Conservation (phyloP, 2,113 vertebrate genomes). For the Leucoraja erinaceus region DNA sequence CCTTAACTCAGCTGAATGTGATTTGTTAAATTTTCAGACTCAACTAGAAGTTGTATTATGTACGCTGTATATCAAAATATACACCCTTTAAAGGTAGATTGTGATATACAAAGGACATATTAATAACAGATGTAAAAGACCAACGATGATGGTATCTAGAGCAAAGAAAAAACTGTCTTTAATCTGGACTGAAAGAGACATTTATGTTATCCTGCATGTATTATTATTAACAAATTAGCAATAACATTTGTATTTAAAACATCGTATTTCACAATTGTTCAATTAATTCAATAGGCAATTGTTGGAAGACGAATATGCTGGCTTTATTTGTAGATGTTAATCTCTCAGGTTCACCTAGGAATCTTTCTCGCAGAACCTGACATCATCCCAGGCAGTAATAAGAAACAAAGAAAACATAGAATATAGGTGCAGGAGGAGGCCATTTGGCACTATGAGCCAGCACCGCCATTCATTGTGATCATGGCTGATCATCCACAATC, state of each 20-base stretch:
- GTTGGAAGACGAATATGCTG: neutral
- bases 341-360: neutral
- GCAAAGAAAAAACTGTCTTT: no score
- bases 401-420: no score
- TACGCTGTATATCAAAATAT: no score
- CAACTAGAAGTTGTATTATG: neutral
- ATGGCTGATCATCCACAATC: no score
- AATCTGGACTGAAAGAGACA: no score
- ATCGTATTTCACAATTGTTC: neutral
- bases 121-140: no score
- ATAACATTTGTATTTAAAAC: neutral
- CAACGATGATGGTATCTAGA: no score
- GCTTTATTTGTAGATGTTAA: neutral
- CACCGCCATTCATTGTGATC: no score
- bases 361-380: neutral
- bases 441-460: no score
- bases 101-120: neutral
- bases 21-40: neutral
- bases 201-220: no score
- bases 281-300: neutral
- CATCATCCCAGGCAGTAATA: neutral
- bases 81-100: neutral
- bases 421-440: no score
- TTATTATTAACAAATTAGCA: no score
- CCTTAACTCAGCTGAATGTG: neutral